Evolutionary conservation across 1,140 invertebrate species (phyloP), one percentile per base, ranked within the genome.

Genomic region (Bombus terrestris): DNA sequence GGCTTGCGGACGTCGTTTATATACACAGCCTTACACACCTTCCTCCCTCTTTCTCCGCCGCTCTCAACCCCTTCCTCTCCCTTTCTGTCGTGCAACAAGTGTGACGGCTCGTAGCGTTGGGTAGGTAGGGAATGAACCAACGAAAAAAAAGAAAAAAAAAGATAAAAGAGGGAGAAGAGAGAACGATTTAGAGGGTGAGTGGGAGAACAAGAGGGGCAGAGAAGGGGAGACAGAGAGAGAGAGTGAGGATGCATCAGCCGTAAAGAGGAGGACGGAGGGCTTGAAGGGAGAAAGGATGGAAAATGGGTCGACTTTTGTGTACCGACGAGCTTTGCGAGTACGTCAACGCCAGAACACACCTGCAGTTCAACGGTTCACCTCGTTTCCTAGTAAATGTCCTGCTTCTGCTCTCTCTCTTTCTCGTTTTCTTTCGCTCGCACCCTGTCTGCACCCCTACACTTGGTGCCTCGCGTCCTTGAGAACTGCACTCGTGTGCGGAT

Each of bases 301-400:
- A 92, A 90, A 91, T 92, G 69, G 89, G 89, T 90, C 88, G 89
- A 92, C 90, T 87, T 91, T 92, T 92, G 90, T 92, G 88, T 92
- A 91, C 86, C 81, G 73, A 85, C 81, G 74, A 74, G 85, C 81
- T 87, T 81, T 82, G 83, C 84, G 83, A 86, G 87, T 89, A 92
- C 88, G 89, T 91, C 89, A 86, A 86, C 88, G 80, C 72, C 87
- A 91, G 89, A 79, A 85, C 86, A 78, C 64, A 86, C 82, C 86
- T 87, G 81, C 81, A 83, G 64, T 82, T 82, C 77, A 59, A 81
- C 72, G 80, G 85, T 82, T 86, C 59, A 15, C 35, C 74, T 78
- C 69, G 35, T 75, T 74, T 39, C 41, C 82, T 57, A 62, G 78
- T 75, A 81, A 85, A 81, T 53, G 47, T 43, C 71, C 84, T 66